These are phyloP conservation scores for Whitmania pigra DNA, from an alignment of 1,140 invertebrate genomes.

Conservation along the genomic window DNA sequence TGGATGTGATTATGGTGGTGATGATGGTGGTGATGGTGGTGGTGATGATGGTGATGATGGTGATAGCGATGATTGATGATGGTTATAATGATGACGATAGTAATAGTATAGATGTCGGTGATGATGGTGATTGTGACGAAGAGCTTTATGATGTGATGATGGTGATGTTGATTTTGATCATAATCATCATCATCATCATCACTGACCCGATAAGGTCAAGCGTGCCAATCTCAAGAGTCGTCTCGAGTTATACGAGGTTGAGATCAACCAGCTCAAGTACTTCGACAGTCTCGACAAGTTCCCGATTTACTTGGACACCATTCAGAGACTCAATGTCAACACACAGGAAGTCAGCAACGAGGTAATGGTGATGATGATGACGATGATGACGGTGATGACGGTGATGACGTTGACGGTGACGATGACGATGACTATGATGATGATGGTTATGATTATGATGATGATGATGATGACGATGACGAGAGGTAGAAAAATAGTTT, in stretches of 20 bases:
- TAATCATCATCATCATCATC: background rate
- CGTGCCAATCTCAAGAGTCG: background rate
- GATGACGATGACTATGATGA: background rate
- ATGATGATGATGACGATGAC: conserved; percentile 3
- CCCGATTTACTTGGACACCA: background rate
- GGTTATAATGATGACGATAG: background rate
- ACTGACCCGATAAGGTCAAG: background rate
- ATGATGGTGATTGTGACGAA: background rate
- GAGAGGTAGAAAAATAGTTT: background rate
- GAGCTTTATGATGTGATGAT: background rate
- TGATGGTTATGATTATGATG: background rate
- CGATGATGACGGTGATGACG: conserved; percentile 1
- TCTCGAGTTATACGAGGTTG: background rate
- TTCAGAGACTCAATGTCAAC: background rate
- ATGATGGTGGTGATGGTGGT: background rate
- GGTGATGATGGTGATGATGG: conserved; percentile 1
- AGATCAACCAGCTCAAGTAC: conserved; percentile 2
- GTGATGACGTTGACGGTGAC: background rate
- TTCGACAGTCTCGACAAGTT: conserved; percentile 3
- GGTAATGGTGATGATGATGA: background rate
- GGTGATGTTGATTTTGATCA: no score
- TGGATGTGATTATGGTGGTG: background rate
- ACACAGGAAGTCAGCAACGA: conserved; percentile 6
- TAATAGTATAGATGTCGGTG: background rate
- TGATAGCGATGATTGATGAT: background rate